Conservation (phyloP, 2,113 vertebrate species). For the Thomomys bottae region DNA sequence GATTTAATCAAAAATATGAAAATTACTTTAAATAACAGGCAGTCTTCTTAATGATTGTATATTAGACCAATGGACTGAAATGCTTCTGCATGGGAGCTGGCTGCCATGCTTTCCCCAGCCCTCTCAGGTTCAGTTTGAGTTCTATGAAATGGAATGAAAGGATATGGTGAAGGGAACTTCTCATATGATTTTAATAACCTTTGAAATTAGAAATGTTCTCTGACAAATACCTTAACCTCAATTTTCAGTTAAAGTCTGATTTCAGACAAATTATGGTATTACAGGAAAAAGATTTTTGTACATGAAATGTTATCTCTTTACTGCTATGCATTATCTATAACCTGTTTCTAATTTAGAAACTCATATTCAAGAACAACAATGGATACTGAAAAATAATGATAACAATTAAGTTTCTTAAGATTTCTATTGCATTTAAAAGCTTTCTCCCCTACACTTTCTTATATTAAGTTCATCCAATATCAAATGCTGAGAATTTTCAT, state of each 20-base stretch:
- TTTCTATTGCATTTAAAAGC: slow-evolving; percentile 22
- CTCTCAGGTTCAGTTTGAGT: not conserved
- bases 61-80: slow-evolving; percentile 43
- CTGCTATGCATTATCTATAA: slow-evolving; percentile 36
- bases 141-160: slow-evolving; percentile 45
- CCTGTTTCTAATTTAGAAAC: slow-evolving; percentile 57
- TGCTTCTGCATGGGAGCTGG: not conserved
- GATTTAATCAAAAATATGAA: slow-evolving; percentile 65
- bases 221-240: slow-evolving; percentile 54
- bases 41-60: slow-evolving; percentile 40
- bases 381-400: slow-evolving; percentile 40
- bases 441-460: not conserved
- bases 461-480: not conserved
- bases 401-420: slow-evolving; percentile 6
- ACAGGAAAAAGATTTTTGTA: slow-evolving; percentile 54
- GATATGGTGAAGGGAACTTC: not conserved
- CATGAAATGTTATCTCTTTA: not conserved
- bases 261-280: slow-evolving; percentile 18
- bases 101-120: not conserved
- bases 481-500: not conserved
- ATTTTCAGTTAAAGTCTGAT: slow-evolving; percentile 53
- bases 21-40: slow-evolving; percentile 59
- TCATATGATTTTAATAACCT: slow-evolving; percentile 68
- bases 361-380: not conserved
- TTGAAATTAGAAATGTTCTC: slow-evolving; percentile 71